phyloP scores from a whole-genome alignment of 1,140 invertebrate genomes.

The Polypedilum pembai region DNA sequence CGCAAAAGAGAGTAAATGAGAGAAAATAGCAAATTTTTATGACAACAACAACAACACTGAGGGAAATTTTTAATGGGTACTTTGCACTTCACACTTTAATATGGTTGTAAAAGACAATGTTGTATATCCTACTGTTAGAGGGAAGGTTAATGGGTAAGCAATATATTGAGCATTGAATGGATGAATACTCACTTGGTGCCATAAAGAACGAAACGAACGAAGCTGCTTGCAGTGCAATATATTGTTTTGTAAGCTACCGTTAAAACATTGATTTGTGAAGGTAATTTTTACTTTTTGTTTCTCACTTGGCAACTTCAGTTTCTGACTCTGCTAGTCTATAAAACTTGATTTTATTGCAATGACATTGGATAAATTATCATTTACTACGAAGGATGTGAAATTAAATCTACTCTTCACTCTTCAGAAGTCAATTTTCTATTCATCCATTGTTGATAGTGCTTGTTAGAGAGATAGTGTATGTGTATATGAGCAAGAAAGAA shows the following conservation, averaged over 20 bases:
- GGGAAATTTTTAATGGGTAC: conserved; percentile 3
- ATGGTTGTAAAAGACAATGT: conserved; percentile 10
- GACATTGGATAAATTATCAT: conserved; percentile 6
- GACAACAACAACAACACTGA: neutral
- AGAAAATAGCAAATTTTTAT: neutral
- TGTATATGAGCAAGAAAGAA: neutral
- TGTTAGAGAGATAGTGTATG: neutral
- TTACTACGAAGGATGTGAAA: neutral
- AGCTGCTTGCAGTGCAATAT: neutral
- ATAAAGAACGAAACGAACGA: conserved; percentile 7
- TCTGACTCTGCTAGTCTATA: neutral
- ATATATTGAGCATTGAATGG: neutral
- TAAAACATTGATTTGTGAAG: conserved; percentile 13
- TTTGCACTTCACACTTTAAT: conserved; percentile 18
- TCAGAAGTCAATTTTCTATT: neutral
- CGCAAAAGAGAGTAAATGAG: neutral
- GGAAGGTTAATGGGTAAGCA: neutral
- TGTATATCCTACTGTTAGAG: neutral
- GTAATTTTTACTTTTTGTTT: neutral
- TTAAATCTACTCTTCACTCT: neutral
- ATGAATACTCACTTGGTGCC: neutral
- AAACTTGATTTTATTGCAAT: neutral
- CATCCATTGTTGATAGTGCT: neutral
- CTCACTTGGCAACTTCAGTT: neutral
- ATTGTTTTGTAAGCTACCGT: neutral